Evolutionary conservation across 1,140 invertebrate genomes (phyloP).

Genomic region (Dryas iulia): DNA sequence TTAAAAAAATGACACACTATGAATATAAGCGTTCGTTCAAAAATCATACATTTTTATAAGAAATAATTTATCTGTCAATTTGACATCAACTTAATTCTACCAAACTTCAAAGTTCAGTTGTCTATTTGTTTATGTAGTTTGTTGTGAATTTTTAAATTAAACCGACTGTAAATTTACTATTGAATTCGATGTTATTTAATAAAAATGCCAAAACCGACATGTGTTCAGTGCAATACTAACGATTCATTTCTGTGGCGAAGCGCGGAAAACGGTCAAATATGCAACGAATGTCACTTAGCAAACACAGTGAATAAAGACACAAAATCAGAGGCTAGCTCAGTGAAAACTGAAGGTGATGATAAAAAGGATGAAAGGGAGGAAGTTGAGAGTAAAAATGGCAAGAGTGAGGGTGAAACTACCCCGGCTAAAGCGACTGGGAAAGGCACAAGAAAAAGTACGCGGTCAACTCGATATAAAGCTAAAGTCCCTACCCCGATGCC

Average conservation of each 20-base stretch:
- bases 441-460: constrained; percentile 70
- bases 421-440: constrained; percentile 68
- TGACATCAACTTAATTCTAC: constrained; percentile 11
- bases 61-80: background rate
- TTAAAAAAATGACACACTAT: too few species aligned
- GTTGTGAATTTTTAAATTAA: constrained; percentile 17
- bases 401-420: constrained; percentile 56
- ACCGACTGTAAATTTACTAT: constrained; percentile 1
- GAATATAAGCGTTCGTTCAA: too few species aligned
- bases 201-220: constrained; percentile 75
- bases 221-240: constrained; percentile 68
- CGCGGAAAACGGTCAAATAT: constrained; percentile 74
- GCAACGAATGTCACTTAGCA: constrained; percentile 72
- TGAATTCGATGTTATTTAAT: constrained; percentile 13
- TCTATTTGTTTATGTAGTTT: constrained; percentile 16
- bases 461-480: constrained; percentile 69
- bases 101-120: constrained; percentile 3
- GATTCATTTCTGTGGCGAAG: constrained; percentile 74
- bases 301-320: constrained; percentile 58
- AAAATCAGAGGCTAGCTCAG: constrained; percentile 37
- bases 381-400: constrained; percentile 51
- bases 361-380: constrained; percentile 64
- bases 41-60: background rate
- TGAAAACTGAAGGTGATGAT: constrained; percentile 61
- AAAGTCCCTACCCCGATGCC: constrained; percentile 57